Conservation (phyloP, 2,797 vertebrate genomes). For the Loris lydekkerianus region DNA sequence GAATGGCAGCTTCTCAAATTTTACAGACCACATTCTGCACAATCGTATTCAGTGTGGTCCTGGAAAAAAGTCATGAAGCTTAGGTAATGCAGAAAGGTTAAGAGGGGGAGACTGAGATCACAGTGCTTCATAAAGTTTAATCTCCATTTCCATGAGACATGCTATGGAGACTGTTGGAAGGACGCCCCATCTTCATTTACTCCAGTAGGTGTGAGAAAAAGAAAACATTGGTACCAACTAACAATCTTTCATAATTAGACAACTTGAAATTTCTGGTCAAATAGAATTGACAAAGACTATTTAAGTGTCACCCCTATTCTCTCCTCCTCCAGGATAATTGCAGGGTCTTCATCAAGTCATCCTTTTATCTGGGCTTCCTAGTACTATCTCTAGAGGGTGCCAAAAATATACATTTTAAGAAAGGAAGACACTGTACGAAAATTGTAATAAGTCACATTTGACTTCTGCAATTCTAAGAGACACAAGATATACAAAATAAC, state of each 20-base stretch:
- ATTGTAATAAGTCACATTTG: too few relatives aligned
- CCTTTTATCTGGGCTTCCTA: not conserved
- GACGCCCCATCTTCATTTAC: not conserved
- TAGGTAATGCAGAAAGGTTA: not conserved
- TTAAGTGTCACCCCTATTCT: not conserved
- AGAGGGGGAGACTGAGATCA: not conserved
- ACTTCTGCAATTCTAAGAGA: too few relatives aligned
- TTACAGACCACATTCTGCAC: not conserved
- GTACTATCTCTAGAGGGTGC: not conserved
- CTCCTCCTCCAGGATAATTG: not conserved
- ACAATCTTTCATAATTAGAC: not conserved
- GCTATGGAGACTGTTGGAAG: not conserved
- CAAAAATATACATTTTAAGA: too few relatives aligned
- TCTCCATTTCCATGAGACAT: not conserved
- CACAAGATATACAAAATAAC: too few relatives aligned
- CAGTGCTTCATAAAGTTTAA: not conserved
- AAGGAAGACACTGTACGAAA: too few relatives aligned
- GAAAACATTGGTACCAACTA: not conserved
- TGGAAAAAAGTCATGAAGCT: not conserved
- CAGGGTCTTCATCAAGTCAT: not conserved
- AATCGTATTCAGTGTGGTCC: fast-evolving
- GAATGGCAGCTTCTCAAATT: not conserved
- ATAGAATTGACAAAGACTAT: not conserved
- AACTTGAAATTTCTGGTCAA: not conserved
- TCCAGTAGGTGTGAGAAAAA: not conserved